Conservation (phyloP, 2,113 vertebrate genomes). For the Pelecanoides urinatrix region DNA sequence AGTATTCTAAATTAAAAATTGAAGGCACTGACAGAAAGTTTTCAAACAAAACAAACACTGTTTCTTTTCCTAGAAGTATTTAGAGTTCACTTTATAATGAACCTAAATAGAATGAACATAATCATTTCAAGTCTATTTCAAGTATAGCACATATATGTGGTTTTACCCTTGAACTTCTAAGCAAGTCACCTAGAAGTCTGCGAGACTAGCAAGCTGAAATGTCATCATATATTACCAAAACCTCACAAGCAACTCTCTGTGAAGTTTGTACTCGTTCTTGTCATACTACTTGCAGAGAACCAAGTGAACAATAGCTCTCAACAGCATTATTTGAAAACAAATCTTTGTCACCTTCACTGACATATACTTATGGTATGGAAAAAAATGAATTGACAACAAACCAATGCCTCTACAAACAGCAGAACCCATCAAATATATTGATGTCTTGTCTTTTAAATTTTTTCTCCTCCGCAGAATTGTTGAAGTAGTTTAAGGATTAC, state of each 20-base stretch:
- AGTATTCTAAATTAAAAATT: not conserved
- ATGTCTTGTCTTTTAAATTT: not conserved
- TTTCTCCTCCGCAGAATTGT: not conserved
- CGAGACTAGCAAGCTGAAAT: not conserved
- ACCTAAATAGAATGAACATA: not conserved
- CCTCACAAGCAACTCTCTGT: not conserved
- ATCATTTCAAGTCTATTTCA: not conserved
- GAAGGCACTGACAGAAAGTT: not conserved
- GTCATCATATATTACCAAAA: not conserved
- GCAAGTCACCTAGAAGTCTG: not conserved
- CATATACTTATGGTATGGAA: not conserved
- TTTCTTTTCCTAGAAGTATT: not conserved
- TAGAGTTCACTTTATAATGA: not conserved
- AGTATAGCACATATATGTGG: fast-evolving
- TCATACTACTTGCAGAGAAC: not conserved
- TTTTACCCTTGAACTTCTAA: not conserved
- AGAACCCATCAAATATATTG: not conserved
- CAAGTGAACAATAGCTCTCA: not conserved
- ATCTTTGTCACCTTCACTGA: not conserved
- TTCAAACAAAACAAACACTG: not conserved
- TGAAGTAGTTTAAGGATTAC: not conserved
- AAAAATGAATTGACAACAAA: not conserved
- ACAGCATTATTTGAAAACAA: not conserved
- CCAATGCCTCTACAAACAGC: not conserved
- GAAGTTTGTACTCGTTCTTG: not conserved